Evolutionary conservation across 1,140 invertebrate species (phyloP), one percentile per base, ranked within the genome.

Genomic region (Zaprionus capensis): DNA sequence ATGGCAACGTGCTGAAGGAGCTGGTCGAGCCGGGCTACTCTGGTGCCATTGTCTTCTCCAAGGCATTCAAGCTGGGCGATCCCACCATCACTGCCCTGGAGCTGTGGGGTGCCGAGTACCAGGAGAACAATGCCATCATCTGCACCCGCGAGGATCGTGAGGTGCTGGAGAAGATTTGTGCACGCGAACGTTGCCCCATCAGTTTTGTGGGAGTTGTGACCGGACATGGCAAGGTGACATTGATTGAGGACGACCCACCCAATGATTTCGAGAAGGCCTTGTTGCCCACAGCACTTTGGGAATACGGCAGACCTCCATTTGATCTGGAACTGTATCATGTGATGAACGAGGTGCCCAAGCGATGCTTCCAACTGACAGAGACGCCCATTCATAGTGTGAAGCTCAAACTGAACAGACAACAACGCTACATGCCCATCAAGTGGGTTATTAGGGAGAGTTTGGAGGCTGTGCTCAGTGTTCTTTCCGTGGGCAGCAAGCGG

Each of bases 1-100:
- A 99, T 94, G 99, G 98, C 15, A 99, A 99, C 93, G 98, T 99
- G 0, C 91, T 99, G 14, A 99, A 99, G 92, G 99, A 99, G 93
- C 93, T 99, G 4, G 97, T 98, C 1, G 98, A 99, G 84, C 98
- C 98, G 1, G 92, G 91, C 12, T 93, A 91, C 31, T 95, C 95
- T 9, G 99, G 99, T 36, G 99, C 98, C 1, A 94, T 98, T 0
- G 98, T 99, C 56, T 97, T 96, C 81, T 96, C 97, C 0, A 95
- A 96, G 65, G 95, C 95, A 83, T 99, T 99, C 92, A 96, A 98
- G 74, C 93, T 99, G 11, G 99, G 98, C 9, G 99, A 99, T 94
- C 97, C 97, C 0, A 99, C 98, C 9, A 96, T 99, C 14, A 98
- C 96, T 57, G 96, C 97, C 0, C 92, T 99, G 65, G 99, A 99